Percentiles rank a stretch among this genome's conserved stretches.
phyloP scores from a whole-genome alignment of 2,888 invertebrate species.

The Cryptocephalus primarius region DNA sequence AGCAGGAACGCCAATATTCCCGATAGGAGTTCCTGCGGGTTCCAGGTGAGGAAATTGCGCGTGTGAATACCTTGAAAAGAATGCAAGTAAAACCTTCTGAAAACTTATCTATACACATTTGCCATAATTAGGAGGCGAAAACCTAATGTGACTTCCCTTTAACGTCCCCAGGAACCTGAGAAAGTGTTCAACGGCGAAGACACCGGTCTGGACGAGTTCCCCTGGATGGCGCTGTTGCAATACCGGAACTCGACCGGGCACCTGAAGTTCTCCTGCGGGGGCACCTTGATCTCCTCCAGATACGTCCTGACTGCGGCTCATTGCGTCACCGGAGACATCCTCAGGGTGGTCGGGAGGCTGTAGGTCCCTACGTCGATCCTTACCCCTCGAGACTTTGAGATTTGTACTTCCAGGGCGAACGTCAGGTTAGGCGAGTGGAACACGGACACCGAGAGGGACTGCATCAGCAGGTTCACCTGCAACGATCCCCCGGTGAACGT shows the following conservation, averaged over 20 bases:
- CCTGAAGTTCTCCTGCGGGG: slow-evolving; percentile 37
- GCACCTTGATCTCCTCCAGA: slow-evolving; percentile 40
- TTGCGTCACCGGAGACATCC: slow-evolving; percentile 38
- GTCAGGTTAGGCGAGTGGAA: slow-evolving; percentile 42
- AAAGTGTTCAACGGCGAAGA: slow-evolving; percentile 31
- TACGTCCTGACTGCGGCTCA: slow-evolving; percentile 47
- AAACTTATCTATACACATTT: too few relatives aligned
- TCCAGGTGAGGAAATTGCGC: slow-evolving; percentile 23
- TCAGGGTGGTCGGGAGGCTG: slow-evolving; percentile 32
- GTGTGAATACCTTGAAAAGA: background rate
- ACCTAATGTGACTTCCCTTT: too few relatives aligned
- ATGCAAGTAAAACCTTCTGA: too few relatives aligned
- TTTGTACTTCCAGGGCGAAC: slow-evolving; percentile 18
- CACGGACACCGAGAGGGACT: slow-evolving; percentile 34
- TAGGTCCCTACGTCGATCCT: slow-evolving; percentile 13
- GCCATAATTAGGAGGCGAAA: too few relatives aligned
- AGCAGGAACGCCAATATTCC: slow-evolving; percentile 17
- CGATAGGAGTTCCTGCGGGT: slow-evolving; percentile 21
- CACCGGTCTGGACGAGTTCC: slow-evolving; percentile 39
- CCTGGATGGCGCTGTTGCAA: slow-evolving; percentile 41
- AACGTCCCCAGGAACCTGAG: slow-evolving; percentile 11
- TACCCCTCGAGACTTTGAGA: background rate
- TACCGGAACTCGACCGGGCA: slow-evolving; percentile 26
- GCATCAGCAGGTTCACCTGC: slow-evolving; percentile 25
- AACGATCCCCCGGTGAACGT: slow-evolving; percentile 24